These are phyloP conservation scores for Dusona sp. DNA, from an alignment of 2,888 invertebrate species.

Conservation along the genomic window DNA sequence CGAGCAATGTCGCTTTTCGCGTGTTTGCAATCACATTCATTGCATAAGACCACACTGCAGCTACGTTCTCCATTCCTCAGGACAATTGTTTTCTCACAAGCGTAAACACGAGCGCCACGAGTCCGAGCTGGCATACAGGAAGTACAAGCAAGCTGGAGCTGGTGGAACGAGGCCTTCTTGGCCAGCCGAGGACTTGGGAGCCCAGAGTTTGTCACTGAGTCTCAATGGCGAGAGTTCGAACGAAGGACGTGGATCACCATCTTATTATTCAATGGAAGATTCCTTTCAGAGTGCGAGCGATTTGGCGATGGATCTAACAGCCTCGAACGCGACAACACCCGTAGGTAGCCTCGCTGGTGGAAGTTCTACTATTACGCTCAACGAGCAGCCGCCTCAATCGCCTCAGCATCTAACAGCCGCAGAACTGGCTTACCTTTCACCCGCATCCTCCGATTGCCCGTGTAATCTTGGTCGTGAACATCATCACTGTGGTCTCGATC, in stretches of 20 bases:
- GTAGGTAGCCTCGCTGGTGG: slow-evolving; percentile 74
- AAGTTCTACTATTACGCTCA: slow-evolving; percentile 74
- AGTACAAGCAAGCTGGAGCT: slow-evolving; percentile 87
- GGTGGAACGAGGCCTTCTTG: slow-evolving; percentile 84
- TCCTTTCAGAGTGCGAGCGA: slow-evolving; percentile 83
- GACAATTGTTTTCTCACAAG: slow-evolving; percentile 98
- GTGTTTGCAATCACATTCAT: slow-evolving; percentile 99
- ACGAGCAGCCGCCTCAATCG: slow-evolving; percentile 72
- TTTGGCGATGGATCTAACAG: slow-evolving; percentile 83
- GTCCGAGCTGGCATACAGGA: slow-evolving; percentile 94
- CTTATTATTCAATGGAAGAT: slow-evolving; percentile 84
- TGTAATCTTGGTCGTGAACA: slow-evolving; percentile 89
- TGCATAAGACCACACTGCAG: slow-evolving; percentile 98
- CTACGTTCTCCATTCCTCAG: slow-evolving; percentile 98
- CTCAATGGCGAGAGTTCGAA: slow-evolving; percentile 86
- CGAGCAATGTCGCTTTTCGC: slow-evolving; percentile 96
- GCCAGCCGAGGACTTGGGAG: slow-evolving; percentile 80
- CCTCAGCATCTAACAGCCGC: slow-evolving; percentile 76
- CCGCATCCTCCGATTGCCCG: slow-evolving; percentile 80
- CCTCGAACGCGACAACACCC: slow-evolving; percentile 76
- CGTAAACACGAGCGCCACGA: slow-evolving; percentile 98
- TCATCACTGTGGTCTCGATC: slow-evolving; percentile 93
- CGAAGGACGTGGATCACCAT: slow-evolving; percentile 86
- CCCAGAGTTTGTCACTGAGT: slow-evolving; percentile 81
- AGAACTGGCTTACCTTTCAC: slow-evolving; percentile 81